Evolutionary conservation across 2,113 vertebrate species (phyloP), one percentile per base, ranked within the genome.

Genomic region (Mesocricetus auratus): DNA sequence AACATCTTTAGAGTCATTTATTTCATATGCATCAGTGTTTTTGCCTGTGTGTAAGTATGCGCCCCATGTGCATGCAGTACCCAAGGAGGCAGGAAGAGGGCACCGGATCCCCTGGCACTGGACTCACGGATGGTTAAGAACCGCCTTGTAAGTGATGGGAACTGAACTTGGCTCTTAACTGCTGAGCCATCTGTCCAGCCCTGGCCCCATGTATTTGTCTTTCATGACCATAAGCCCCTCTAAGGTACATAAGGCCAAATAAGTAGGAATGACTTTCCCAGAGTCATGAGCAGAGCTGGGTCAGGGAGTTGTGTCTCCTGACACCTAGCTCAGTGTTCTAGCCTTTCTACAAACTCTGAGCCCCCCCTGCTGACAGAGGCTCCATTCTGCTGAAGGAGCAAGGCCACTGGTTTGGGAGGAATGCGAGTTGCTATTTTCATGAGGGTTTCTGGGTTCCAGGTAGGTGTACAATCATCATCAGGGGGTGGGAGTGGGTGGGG

Each of bases 381-480:
- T 47, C 66, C 68, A 62, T 74, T 75, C 75, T 90, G 81, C 75
- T 87, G 3, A 50, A 53, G 91, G 12, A 68, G 64, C 15, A 64
- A 89, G 64, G 64, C 69, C 39, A 56, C 31, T 62, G 96, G 36
- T 47, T 71, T 87, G 74, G 86, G 85, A 90, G 89, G n/a, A 87
- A 50, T 3, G 21, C n/a, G 21, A 19, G 36, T 26, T 79, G 69
- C 69, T 86, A 42, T 77, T 92, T 69, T 69, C 77, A 83, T 9
- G 77, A 83, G 60, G 53, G 45, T 31, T 5, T 4, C 56, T 36
- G 31, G 9, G 53, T 81, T 39, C 66, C 47, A 74, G 50, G 81
- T 77, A 81, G 87, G 71, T 50, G 9, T 39, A 50, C 36, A 56
- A 8, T 66, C 86, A 22, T 3, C 60, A 21, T 60, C 36, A 71